These are phyloP conservation scores for Exocentrus adspersus DNA, from an alignment of 2,888 invertebrate species.

Conservation along the genomic window DNA sequence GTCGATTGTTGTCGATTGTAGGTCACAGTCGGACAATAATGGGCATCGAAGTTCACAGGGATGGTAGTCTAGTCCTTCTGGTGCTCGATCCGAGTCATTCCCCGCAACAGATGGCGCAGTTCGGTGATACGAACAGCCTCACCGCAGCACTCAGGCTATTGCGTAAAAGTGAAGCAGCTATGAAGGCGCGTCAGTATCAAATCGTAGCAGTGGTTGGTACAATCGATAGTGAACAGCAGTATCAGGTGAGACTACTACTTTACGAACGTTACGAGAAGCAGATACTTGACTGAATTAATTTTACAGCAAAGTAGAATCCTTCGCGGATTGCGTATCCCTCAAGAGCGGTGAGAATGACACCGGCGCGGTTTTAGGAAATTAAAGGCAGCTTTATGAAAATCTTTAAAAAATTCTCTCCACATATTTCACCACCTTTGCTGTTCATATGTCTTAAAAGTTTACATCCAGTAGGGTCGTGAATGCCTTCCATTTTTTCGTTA, in stretches of 20 bases:
- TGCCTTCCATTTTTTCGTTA: constrained; percentile 5
- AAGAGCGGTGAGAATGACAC: constrained; percentile 70
- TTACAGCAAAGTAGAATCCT: constrained; percentile 83
- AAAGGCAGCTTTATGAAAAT: constrained; percentile 38
- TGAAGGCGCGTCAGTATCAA: constrained; percentile 89
- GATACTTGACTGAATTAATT: too few species aligned
- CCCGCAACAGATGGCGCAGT: constrained; percentile 79
- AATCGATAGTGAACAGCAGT: constrained; percentile 77
- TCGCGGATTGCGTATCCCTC: constrained; percentile 78
- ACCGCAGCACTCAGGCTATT: constrained; percentile 72
- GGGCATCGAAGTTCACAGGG: constrained; percentile 82
- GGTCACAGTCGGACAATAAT: constrained; percentile 92
- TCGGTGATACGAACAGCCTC: constrained; percentile 69
- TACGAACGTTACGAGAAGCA: too few species aligned
- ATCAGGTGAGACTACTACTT: constrained; percentile 73
- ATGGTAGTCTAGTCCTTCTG: constrained; percentile 73
- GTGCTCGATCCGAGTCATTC: constrained; percentile 89
- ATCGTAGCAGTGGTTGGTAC: constrained; percentile 82
- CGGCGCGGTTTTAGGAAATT: constrained; percentile 27
- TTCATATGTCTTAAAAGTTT: constrained; percentile 49
- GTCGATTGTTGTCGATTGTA: constrained; percentile 59
- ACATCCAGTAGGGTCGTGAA: constrained; percentile 13
- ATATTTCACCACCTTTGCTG: constrained; percentile 58
- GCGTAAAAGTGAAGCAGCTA: constrained; percentile 77
- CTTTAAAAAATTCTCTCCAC: constrained; percentile 36